Evolutionary conservation across 2,797 vertebrate genomes (phyloP).

Genomic region (Sebastes baramenuke): DNA sequence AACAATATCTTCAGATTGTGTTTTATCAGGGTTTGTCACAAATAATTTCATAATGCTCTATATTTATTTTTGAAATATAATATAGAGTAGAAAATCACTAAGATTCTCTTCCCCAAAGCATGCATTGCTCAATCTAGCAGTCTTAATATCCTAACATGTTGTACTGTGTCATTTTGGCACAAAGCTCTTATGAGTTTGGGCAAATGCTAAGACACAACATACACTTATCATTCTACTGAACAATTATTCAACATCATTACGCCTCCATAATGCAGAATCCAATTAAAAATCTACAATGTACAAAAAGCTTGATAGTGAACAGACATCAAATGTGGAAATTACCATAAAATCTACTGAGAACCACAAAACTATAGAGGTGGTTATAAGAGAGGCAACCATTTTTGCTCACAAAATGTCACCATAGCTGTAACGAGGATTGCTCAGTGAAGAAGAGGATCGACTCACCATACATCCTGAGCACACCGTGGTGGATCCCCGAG

Average conservation of each 20-base stretch:
- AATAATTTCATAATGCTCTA: neutral
- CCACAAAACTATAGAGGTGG: neutral
- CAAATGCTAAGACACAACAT: neutral
- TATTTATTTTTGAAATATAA: neutral
- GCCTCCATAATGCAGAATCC: neutral
- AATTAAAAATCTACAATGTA: neutral
- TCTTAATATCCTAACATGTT: neutral
- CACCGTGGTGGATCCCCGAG: conserved; percentile 63
- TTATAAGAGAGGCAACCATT: neutral
- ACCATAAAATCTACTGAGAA: neutral
- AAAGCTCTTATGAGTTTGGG: neutral
- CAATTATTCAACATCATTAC: neutral
- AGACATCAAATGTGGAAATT: neutral
- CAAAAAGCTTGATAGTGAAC: neutral
- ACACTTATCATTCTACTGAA: neutral
- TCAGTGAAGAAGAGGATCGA: neutral
- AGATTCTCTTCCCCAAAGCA: neutral
- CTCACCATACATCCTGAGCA: conserved; percentile 72
- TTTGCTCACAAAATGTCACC: neutral
- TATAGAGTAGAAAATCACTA: neutral
- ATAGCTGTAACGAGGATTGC: neutral
- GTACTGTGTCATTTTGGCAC: neutral
- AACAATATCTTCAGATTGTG: neutral
- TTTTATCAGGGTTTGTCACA: neutral
- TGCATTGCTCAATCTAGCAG: neutral